Conservation (phyloP, 2,797 vertebrate genomes). For the Acanthopagrus latus region DNA sequence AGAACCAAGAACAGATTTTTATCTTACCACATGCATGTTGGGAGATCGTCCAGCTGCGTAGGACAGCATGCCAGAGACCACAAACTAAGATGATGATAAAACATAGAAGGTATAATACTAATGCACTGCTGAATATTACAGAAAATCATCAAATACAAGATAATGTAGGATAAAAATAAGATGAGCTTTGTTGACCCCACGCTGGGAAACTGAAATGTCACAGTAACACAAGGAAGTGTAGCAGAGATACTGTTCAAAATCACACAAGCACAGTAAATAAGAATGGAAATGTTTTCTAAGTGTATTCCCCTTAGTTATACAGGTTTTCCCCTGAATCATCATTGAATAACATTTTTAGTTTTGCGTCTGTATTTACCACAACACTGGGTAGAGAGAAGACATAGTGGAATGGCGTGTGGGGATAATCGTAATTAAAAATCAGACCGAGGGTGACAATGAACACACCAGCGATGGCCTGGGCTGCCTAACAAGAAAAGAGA, state of each 20-base stretch:
- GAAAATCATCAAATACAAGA: background rate
- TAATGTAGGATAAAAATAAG: background rate
- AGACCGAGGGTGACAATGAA: slow-evolving; percentile 71
- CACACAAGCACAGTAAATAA: background rate
- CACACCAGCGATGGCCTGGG: slow-evolving; percentile 77
- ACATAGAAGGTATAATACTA: background rate
- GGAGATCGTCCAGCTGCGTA: slow-evolving; percentile 77
- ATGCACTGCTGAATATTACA: background rate
- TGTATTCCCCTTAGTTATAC: background rate
- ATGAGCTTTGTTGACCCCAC: background rate
- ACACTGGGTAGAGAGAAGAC: slow-evolving; percentile 50
- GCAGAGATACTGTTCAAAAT: background rate
- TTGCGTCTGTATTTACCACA: slow-evolving; percentile 72
- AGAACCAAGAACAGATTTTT: background rate
- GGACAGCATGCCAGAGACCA: slow-evolving; percentile 77
- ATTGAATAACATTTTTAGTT: background rate
- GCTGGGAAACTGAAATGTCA: background rate
- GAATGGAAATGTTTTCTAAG: background rate
- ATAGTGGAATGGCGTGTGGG: too few species aligned
- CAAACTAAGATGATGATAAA: slow-evolving; percentile 67
- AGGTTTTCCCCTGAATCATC: background rate
- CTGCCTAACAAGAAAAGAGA: slow-evolving; percentile 67
- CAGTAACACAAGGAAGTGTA: slow-evolving; percentile 1
- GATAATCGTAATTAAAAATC: background rate
- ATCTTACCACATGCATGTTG: slow-evolving; percentile 81